phyloP scores from a whole-genome alignment of 2,888 invertebrate genomes.

The Cheilosia urbana region DNA sequence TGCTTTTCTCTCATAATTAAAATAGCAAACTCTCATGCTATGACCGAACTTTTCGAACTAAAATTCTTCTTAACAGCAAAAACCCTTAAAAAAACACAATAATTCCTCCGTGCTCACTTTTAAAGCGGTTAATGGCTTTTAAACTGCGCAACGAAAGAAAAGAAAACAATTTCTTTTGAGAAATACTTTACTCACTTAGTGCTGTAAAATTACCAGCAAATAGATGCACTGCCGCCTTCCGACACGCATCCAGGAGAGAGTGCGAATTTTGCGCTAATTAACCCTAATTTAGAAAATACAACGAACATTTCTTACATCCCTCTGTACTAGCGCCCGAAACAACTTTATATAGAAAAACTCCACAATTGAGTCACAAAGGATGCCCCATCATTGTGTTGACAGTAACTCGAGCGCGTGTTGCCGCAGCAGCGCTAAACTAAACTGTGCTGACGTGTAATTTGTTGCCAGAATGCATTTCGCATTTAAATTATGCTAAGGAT shows the following conservation, averaged over 20 bases:
- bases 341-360: background rate
- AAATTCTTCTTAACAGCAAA: no score
- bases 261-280: slow-evolving; percentile 26
- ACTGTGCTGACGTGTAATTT: slow-evolving; percentile 49
- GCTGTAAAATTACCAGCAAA: background rate
- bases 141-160: no score
- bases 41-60: no score
- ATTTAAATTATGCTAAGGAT: slow-evolving; percentile 35
- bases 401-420: slow-evolving; percentile 15
- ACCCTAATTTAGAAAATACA: slow-evolving; percentile 14
- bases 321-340: background rate
- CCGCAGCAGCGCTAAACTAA: slow-evolving; percentile 6
- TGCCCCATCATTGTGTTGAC: slow-evolving; percentile 16
- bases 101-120: no score
- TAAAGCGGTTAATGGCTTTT: no score
- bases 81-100: no score
- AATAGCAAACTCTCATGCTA: no score
- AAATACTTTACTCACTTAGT: no score
- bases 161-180: no score
- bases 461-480: slow-evolving; percentile 51
- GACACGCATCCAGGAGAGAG: slow-evolving; percentile 1
- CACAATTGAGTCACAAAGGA: slow-evolving; percentile 15
- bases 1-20: no score
- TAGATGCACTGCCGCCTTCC: background rate
- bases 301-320: slow-evolving; percentile 11